A percentile compares a stretch with the other conserved stretches of the same genome.
Evolutionary conservation across 1,140 invertebrate genomes (phyloP).

Genomic region (Sitophilus oryzae): DNA sequence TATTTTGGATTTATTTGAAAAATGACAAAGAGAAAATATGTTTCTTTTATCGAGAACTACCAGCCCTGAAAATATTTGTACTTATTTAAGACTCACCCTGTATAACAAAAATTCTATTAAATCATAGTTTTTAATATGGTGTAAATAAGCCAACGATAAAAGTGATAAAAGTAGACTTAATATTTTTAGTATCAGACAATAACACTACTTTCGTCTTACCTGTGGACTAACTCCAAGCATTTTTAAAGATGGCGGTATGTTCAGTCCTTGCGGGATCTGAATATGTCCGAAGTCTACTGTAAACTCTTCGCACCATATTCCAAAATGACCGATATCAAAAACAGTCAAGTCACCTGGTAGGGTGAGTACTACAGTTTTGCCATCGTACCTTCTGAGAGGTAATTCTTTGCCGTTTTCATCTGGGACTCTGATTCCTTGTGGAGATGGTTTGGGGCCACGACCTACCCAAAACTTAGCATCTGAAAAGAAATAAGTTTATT

Average conservation of each 20-base stretch:
- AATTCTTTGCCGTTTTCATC: constrained; percentile 82
- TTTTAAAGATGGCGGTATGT: constrained; percentile 84
- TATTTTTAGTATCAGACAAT: too few species aligned
- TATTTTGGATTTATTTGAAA: too few species aligned
- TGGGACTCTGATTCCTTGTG: constrained; percentile 73
- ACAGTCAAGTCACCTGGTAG: constrained; percentile 73
- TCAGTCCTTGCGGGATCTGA: constrained; percentile 60
- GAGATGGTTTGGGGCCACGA: constrained; percentile 64
- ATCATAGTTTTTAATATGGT: too few species aligned
- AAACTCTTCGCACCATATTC: constrained; percentile 83
- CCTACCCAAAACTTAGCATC: constrained; percentile 91
- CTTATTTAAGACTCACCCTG: too few species aligned
- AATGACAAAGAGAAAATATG: too few species aligned
- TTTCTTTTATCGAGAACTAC: too few species aligned
- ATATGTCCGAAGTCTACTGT: constrained; percentile 87
- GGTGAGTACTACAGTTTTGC: constrained; percentile 80
- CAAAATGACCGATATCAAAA: constrained; percentile 80
- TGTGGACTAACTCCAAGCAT: constrained; percentile 90
- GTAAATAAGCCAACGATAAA: too few species aligned
- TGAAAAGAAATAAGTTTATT: constrained; percentile 44
- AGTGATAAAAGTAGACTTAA: too few species aligned
- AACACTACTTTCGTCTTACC: too few species aligned
- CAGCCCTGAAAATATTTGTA: too few species aligned
- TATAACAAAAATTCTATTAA: too few species aligned
- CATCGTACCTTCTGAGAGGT: constrained; percentile 72